Evolutionary conservation across 1,140 invertebrate species (phyloP), one percentile per base, ranked within the genome.

Genomic region (Tetramorium alpestre): DNA sequence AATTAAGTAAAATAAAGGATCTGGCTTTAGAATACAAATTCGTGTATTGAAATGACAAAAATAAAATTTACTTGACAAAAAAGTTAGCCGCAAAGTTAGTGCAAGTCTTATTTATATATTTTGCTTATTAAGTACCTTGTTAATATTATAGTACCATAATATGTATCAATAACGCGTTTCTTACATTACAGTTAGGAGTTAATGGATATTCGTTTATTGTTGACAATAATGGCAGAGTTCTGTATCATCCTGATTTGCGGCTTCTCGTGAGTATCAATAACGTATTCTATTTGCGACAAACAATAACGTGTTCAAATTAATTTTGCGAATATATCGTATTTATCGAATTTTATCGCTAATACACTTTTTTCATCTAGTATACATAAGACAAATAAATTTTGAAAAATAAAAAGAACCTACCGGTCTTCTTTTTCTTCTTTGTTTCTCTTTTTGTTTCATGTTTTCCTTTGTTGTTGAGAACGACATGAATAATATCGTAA

Each of bases 161-260:
- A 33, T 25, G 4, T 33, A 47, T 47, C 47, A 69, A 25, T 7
- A 47, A 47, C n/a, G 16, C 16, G 5, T 69, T 49, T 84, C 33
- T 75, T 11, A 49, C 22, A 22, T 96, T 96, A 85, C 95, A 99
- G 98, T 96, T 99, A 88, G 99, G 99, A 87, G 98, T 98, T 60
- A 99, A 99, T 96, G 99, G 98, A 62, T 99, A 99, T 96, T 98
- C 98, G 13, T 99, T 99, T 96, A 97, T 99, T 94, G 97, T 99
- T 90, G 98, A 99, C 95, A 99, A 99, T 94, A 99, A 99, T 96
- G 99, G 99, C 67, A 98, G 99, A 94, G 97, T 99, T 87, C 96
- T 99, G 67, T 99, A 98, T 95, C 99, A 99, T 97, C 99, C 99
- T n/a, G 99, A 99, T 95, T 96, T 99, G 90, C 96, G 98, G 91